These are phyloP conservation scores for Catamblyrhynchus diadema DNA, from an alignment of 2,797 vertebrate genomes.

Conservation along the genomic window DNA sequence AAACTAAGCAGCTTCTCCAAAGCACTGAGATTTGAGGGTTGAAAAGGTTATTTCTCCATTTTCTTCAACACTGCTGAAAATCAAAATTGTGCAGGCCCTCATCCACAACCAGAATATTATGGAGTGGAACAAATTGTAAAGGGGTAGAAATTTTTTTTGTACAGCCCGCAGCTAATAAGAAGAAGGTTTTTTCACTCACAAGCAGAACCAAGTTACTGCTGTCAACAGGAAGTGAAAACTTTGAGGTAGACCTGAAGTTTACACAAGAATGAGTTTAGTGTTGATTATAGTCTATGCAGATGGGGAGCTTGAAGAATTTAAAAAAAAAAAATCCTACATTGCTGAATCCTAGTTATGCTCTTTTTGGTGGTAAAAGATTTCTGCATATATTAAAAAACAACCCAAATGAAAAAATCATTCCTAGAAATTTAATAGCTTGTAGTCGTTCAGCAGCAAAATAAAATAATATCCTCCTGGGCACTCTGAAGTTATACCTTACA, in stretches of 20 bases:
- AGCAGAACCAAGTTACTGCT: not conserved
- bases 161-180: not conserved
- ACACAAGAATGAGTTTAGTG: not conserved
- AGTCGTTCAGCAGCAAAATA: not conserved
- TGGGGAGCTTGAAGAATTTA: not conserved
- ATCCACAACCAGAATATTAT: not conserved
- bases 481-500: not conserved
- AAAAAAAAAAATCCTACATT: not conserved
- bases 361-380: not conserved
- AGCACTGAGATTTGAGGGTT: not conserved
- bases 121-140: not conserved
- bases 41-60: not conserved
- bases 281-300: not conserved
- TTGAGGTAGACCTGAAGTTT: not conserved
- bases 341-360: not conserved
- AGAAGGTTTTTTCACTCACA: not conserved
- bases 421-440: not conserved
- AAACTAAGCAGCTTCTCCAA: not conserved
- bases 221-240: not conserved
- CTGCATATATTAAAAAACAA: not conserved
- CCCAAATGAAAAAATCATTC: not conserved
- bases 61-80: not conserved
- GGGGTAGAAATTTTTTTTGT: not conserved
- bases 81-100: not conserved
- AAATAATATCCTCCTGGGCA: not conserved